Base-by-base conservation (phyloP, 2,113 vertebrate genomes). In the Upupa epops region DNA sequence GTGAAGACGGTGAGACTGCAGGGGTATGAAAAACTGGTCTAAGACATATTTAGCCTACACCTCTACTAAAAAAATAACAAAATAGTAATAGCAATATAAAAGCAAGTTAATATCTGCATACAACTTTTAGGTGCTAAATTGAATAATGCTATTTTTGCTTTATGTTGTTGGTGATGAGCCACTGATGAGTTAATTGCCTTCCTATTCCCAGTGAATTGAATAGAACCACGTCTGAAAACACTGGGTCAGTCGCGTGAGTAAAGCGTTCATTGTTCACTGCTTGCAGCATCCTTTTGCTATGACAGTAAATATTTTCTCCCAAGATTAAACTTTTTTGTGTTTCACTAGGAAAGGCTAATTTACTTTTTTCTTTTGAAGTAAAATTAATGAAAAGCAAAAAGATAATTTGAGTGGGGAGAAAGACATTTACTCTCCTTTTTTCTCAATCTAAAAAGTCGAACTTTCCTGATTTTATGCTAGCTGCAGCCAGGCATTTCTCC, bases 281-380 rank as follows among this genome's bases (percentile, higher is more conserved):
- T 59, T 84, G 46, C 51, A 90, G 86, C 84, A 86, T 72, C 77
- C 34, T 78, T 63, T 28, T 17, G 46, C 52, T 66, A 5, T 21
- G 55, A 73, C 8, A 84, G 40, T 48, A 91, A 96, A 92, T 51
- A 89, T 34, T 89, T 95, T 89, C 81, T 87, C 36, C n/a, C n/a
- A 37, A 73, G 26, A 70, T 82, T 52, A 82, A 83, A 88, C 12
- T 18, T 89, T 86, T 82, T 90, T 32, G 17, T 78, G 25, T 94
- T 84, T 76, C 51, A 54, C 20, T 76, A 40, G 24, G 26, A 82
- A 93, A 72, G 5, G 17, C 6, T 60, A n/a, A n/a, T 42, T 42
- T 42, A 15, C 24, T n/a, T 16, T 40, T 37, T 70, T 60, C 26
- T 42, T 51, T 54, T 3, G 7, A 9, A 61, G 12, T 6, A 45